Conservation (phyloP, 2,888 invertebrate species). For the Hemaris fuciformis region DNA sequence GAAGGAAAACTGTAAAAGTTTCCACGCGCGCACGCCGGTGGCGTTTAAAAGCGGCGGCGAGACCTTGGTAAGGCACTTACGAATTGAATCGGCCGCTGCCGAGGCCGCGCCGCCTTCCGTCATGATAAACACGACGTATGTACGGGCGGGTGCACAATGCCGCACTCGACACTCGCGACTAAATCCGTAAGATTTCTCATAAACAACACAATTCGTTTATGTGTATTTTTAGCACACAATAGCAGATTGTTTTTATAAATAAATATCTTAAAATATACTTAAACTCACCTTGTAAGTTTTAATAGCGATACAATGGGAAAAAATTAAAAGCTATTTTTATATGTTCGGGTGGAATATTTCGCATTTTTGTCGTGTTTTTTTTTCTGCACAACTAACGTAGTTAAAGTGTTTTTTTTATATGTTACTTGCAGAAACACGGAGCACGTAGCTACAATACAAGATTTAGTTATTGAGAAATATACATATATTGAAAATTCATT, state of each 20-base stretch:
- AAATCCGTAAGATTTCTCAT: neutral
- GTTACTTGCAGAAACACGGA: too few relatives aligned
- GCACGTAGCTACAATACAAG: too few relatives aligned
- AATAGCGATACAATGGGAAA: too few relatives aligned
- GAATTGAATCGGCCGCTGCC: constrained; percentile 58
- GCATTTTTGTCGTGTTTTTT: too few relatives aligned
- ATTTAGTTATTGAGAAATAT: too few relatives aligned
- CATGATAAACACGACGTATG: constrained; percentile 30
- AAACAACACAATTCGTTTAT: neutral
- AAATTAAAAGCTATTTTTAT: too few relatives aligned
- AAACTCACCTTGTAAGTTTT: too few relatives aligned
- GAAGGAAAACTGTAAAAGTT: constrained; percentile 50
- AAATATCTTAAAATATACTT: neutral
- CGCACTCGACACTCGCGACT: neutral
- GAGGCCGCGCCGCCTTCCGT: constrained; percentile 56
- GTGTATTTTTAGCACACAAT: too few relatives aligned
- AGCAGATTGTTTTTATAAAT: too few relatives aligned
- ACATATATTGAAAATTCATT: neutral
- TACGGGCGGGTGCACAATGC: neutral
- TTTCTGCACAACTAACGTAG: too few relatives aligned
- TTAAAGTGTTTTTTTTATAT: too few relatives aligned
- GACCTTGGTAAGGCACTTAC: constrained; percentile 64
- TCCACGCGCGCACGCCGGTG: constrained; percentile 25
- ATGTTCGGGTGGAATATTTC: too few relatives aligned
- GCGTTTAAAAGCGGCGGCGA: constrained; percentile 38